A percentile compares a stretch with the other conserved stretches of the same genome.
Evolutionary conservation across 2,888 invertebrate genomes (phyloP).

Genomic region (Melipona bicolor): DNA sequence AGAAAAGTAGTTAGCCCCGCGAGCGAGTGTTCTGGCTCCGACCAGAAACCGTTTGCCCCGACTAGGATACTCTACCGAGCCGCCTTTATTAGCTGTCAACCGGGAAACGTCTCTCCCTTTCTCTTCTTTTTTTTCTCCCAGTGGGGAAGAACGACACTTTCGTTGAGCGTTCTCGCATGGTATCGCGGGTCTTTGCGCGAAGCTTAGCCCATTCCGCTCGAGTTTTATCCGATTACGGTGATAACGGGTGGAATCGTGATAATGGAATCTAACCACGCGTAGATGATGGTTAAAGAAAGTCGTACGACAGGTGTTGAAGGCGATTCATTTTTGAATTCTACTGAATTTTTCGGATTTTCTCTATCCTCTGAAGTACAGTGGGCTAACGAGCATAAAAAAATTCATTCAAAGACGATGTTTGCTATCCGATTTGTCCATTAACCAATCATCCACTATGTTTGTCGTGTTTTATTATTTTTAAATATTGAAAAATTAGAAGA

Average conservation of each 20-base stretch:
- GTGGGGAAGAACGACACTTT: background rate
- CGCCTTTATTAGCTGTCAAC: slow-evolving; percentile 50
- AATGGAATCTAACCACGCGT: background rate
- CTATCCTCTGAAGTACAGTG: no score
- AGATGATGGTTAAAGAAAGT: background rate
- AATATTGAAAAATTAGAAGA: no score
- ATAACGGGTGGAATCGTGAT: background rate
- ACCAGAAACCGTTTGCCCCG: slow-evolving; percentile 25
- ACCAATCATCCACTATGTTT: no score
- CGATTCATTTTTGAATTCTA: no score
- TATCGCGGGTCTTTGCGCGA: background rate
- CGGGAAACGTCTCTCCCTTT: slow-evolving; percentile 11
- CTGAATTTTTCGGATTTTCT: background rate
- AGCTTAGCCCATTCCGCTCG: background rate
- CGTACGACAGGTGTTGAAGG: no score
- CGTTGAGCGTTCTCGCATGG: background rate
- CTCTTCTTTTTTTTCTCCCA: background rate
- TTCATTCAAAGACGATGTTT: no score
- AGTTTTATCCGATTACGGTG: background rate
- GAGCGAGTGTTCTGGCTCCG: slow-evolving; percentile 31
- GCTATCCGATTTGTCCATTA: background rate
- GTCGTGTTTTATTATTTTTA: no score
- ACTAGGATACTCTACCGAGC: slow-evolving; percentile 3
- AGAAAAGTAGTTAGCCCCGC: slow-evolving; percentile 52
- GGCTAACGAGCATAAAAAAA: no score